Conservation (phyloP, 30 jellyfish, hydroid and myxozoan genomes). For the Aurelia coerulea region DNA sequence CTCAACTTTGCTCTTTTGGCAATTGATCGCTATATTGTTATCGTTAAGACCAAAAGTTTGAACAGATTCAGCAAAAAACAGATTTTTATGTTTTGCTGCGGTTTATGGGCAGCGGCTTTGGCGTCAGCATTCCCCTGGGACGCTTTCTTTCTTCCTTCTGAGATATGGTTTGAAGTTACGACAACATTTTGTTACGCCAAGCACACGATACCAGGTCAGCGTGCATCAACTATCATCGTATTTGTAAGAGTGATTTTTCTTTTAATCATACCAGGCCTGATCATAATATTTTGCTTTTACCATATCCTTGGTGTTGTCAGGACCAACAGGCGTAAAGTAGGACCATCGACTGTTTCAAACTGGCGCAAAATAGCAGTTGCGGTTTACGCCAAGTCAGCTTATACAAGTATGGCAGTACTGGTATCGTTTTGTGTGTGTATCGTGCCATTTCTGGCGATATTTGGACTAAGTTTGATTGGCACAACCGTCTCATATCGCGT, state of each 20-base stretch:
- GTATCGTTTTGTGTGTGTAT: conserved; percentile 55
- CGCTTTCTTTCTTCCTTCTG: conserved; percentile 13
- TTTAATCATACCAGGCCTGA: conserved; percentile 39
- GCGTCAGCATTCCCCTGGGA: conserved; percentile 63
- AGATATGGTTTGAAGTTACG: conserved; percentile 51
- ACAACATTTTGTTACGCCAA: conserved; percentile 38
- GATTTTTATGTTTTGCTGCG: conserved; percentile 3
- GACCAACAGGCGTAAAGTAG: conserved; percentile 74
- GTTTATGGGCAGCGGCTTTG: conserved; percentile 39
- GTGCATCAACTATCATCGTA: background rate
- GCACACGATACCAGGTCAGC: background rate
- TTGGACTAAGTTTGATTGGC: conserved; percentile 34
- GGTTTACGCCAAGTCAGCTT: conserved; percentile 75
- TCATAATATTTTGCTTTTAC: conserved; percentile 51
- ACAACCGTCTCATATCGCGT: conserved; percentile 31
- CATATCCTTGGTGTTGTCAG: conserved; percentile 44
- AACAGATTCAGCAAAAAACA: conserved; percentile 32
- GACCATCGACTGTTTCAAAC: conserved; percentile 72
- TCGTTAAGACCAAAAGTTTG: conserved; percentile 44
- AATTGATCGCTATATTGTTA: conserved; percentile 63
- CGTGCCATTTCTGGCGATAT: conserved; percentile 32
- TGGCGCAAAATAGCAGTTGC: conserved; percentile 81
- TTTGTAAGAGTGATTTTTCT: conserved; percentile 12
- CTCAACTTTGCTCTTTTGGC: conserved; percentile 49
- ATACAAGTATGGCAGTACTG: conserved; percentile 58